Evolutionary conservation across 2,797 vertebrate species (phyloP), one percentile per base, ranked within the genome.

Genomic region (Petrocephalus sullivani): DNA sequence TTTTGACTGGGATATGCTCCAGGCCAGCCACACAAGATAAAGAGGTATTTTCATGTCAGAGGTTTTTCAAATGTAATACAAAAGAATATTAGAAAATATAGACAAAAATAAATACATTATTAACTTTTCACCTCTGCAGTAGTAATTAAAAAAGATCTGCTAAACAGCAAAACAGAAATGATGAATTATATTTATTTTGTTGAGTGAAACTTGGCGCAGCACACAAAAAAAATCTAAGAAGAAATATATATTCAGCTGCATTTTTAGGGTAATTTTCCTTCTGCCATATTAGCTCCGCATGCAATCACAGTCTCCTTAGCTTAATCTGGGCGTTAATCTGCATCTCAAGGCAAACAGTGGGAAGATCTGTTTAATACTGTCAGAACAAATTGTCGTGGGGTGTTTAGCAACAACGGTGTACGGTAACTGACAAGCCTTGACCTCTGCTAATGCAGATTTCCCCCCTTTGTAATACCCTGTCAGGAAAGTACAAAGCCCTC

Each of bases 261-360:
- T 16, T 37, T 12, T 71, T 71, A 71, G 12, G 28, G 28, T 61
- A 61, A 87, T 49, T 64, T 61, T 19, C 57, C 19, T 12, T 64
- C 37, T 61, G 56, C 64, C 58, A 87, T 87, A 49, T 87, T 10
- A 37, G 85, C 67, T 61, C 60, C 23, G 58, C 33, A 64, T 61
- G 37, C 58, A 46, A 58, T 85, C 85, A 46, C 57, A 61, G 61
- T 87, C 21, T 53, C 57, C 54, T 71, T 71, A 54, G 49, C 46
- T n/a, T 75, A 87, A 87, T 53, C 86, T 87, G 61, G 16, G 46
- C 71, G 87, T 75, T 88, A 88, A 90, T 87, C 33, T 14, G 54
- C 21, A n/a, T 60, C 75, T 88, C 78, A 89, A 87, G 91, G 89
- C 19, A 64, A 84, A 87, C 4, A 37, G 87, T 87, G 71, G 53